Evolutionary conservation across 2,113 vertebrate species (phyloP).

Genomic region (Pomatorhinus ruficollis): DNA sequence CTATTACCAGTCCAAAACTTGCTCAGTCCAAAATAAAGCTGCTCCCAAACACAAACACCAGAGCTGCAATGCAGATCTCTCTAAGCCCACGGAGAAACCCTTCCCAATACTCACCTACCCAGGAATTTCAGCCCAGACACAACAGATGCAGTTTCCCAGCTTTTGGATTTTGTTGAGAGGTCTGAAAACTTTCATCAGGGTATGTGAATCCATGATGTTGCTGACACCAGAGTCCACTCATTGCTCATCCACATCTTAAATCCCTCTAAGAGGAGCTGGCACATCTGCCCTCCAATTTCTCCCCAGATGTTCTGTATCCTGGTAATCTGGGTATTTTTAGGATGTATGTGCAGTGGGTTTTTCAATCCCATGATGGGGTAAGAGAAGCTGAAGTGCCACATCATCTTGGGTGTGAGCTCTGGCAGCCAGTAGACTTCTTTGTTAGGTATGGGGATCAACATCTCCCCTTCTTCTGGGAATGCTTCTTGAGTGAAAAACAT

Average conservation of each 20-base stretch:
- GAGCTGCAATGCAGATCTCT: neutral
- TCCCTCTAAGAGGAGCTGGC: neutral
- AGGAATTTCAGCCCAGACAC: neutral
- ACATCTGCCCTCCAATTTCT: neutral
- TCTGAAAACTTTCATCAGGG: neutral
- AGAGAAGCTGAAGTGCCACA: neutral
- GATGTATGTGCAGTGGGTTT: neutral
- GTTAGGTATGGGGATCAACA: neutral
- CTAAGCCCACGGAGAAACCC: neutral
- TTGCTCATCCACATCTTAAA: neutral
- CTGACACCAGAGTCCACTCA: neutral
- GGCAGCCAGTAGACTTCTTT: neutral
- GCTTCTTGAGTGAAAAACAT: neutral
- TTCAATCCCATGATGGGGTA: neutral
- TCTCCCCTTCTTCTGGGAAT: neutral
- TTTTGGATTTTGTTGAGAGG: neutral
- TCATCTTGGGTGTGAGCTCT: neutral
- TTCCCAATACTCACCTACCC: neutral
- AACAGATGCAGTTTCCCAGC: neutral
- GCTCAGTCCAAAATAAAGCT: neutral
- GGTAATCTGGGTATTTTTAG: neutral
- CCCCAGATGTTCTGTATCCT: neutral
- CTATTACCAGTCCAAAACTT: neutral
- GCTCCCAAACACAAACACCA: neutral
- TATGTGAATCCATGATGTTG: rapidly evolving